Percentiles rank a stretch among this genome's conserved stretches.
Evolutionary conservation across 2,888 invertebrate genomes (phyloP).

Genomic region (Folsomia candida): DNA sequence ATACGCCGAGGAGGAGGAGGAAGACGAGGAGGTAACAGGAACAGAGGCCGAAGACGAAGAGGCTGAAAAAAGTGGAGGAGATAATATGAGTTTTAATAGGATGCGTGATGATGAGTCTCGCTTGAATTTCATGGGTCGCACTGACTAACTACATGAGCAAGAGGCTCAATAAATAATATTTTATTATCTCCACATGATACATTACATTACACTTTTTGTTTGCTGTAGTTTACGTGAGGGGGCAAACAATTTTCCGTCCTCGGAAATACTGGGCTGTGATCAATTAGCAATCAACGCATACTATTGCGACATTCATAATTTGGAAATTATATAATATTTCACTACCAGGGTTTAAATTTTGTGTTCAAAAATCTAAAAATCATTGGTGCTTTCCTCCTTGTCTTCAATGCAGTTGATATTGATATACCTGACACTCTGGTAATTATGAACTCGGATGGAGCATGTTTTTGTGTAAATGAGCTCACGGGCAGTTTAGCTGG

Average conservation of each 20-base stretch:
- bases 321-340: too few species aligned
- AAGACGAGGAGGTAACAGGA: slow-evolving; percentile 2
- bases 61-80: slow-evolving; percentile 9
- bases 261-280: too few species aligned
- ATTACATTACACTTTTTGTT: slow-evolving; percentile 12
- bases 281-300: too few species aligned
- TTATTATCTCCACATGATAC: slow-evolving; percentile 29
- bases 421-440: slow-evolving; percentile 3
- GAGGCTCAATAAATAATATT: slow-evolving; percentile 30
- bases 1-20: too few species aligned
- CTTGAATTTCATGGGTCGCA: slow-evolving; percentile 9
- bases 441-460: slow-evolving; percentile 8
- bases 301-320: too few species aligned
- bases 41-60: too few species aligned
- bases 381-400: too few species aligned
- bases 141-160: slow-evolving; percentile 21
- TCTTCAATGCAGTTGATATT: neutral
- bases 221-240: too few species aligned
- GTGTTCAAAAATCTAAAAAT: too few species aligned
- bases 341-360: too few species aligned
- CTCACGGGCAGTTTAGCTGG: neutral
- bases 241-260: too few species aligned
- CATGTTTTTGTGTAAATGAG: slow-evolving; percentile 19
- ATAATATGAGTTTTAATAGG: slow-evolving; percentile 21
- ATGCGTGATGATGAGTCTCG: slow-evolving; percentile 13